These are phyloP conservation scores for Galleria mellonella DNA, from an alignment of 1,140 invertebrate genomes.

Conservation along the genomic window DNA sequence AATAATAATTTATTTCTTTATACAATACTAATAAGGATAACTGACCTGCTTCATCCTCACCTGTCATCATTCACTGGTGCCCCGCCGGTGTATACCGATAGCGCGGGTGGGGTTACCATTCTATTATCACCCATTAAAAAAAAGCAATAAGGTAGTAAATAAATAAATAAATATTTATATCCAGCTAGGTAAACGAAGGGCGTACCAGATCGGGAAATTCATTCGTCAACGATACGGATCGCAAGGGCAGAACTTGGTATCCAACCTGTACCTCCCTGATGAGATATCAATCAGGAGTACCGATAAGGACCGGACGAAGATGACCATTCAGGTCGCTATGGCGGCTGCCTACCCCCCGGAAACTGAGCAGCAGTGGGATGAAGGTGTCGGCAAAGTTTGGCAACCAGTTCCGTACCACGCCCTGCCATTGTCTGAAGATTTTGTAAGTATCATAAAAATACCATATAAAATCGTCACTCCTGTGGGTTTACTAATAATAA, in stretches of 20 bases:
- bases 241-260: conserved; percentile 36
- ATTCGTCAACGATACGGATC: conserved; percentile 43
- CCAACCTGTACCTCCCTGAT: conserved; percentile 42
- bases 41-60: too few relatives aligned
- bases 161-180: conserved; percentile 4
- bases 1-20: too few relatives aligned
- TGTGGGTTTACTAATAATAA: too few relatives aligned
- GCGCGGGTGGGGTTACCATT: too few relatives aligned
- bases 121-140: too few relatives aligned
- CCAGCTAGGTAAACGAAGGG: conserved; percentile 46
- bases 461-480: too few relatives aligned
- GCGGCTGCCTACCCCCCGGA: conserved; percentile 50
- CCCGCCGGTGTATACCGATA: too few relatives aligned
- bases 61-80: too few relatives aligned
- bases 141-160: too few relatives aligned
- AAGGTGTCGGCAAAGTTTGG: conserved; percentile 49
- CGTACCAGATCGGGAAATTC: conserved; percentile 54
- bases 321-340: conserved; percentile 51
- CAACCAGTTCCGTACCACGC: conserved; percentile 53
- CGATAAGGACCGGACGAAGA: conserved; percentile 58
- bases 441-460: too few relatives aligned
- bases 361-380: conserved; percentile 53
- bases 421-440: conserved; percentile 49
- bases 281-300: conserved; percentile 50
- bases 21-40: too few relatives aligned